Conservation (phyloP, 2,113 vertebrate genomes). For the Leptodactylus fuscus region DNA sequence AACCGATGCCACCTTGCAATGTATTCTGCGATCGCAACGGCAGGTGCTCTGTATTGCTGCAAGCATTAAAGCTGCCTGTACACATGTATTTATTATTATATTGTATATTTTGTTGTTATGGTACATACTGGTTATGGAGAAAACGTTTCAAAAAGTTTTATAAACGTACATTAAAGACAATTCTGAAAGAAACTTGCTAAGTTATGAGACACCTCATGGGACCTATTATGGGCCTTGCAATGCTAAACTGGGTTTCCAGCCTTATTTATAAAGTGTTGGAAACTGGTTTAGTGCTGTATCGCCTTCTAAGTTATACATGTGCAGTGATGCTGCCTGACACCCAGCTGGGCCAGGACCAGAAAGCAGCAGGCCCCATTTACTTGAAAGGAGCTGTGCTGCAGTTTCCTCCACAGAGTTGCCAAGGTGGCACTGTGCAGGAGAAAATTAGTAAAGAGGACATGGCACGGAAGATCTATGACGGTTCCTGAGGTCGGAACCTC, state of each 20-base stretch:
- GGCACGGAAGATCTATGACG: too few species aligned
- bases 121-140: constrained; percentile 6
- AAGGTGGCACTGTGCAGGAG: too few species aligned
- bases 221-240: background rate
- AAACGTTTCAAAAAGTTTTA: constrained; percentile 4
- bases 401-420: too few species aligned
- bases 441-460: too few species aligned
- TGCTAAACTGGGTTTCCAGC: background rate
- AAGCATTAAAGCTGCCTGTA: constrained; percentile 38
- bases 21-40: background rate
- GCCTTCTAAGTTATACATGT: too few species aligned
- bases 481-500: too few species aligned
- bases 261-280: too few species aligned
- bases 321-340: too few species aligned
- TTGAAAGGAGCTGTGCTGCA: too few species aligned
- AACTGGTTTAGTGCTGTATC: too few species aligned
- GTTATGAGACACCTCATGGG: background rate
- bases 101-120: constrained; percentile 31
- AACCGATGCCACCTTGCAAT: background rate
- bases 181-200: background rate
- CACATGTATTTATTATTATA: constrained; percentile 20
- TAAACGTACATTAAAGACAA: background rate
- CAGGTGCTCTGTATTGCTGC: constrained; percentile 1
- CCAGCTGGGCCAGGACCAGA: too few species aligned
- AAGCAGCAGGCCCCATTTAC: too few species aligned